phyloP scores from a whole-genome alignment of 1,140 invertebrate genomes.

The Drosophila rufa region DNA sequence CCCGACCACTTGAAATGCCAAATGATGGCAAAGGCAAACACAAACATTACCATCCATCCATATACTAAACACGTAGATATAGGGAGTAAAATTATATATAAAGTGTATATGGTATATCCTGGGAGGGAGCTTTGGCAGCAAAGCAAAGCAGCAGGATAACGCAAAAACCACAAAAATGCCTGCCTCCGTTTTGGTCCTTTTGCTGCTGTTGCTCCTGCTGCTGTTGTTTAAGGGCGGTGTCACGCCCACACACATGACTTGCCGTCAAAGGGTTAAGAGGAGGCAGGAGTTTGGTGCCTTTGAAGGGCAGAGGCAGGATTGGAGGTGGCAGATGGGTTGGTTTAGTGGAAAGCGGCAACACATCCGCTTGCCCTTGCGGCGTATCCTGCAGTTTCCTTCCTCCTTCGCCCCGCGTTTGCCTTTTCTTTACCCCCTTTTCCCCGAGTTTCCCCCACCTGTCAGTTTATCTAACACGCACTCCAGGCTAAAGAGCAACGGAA shows the following conservation, averaged over 20 bases:
- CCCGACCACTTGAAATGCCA: slow-evolving; percentile 46
- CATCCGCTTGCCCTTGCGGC: slow-evolving; percentile 80
- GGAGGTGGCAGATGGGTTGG: slow-evolving; percentile 39
- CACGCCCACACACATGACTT: slow-evolving; percentile 55
- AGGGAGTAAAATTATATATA: slow-evolving; percentile 20
- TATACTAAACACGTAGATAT: not conserved
- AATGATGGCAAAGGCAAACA: slow-evolving; percentile 33
- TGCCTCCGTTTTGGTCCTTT: slow-evolving; percentile 28
- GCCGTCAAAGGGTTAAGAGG: slow-evolving; percentile 63
- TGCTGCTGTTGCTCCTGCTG: slow-evolving; percentile 29
- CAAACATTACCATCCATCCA: not conserved
- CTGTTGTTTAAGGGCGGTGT: slow-evolving; percentile 35
- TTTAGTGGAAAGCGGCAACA: slow-evolving; percentile 53
- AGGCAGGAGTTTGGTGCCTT: not conserved
- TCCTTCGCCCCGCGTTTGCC: not conserved
- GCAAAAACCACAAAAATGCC: slow-evolving; percentile 78
- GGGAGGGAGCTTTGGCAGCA: too few relatives aligned
- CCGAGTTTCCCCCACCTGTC: slow-evolving; percentile 51
- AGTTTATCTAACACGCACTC: slow-evolving; percentile 80
- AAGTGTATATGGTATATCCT: slow-evolving; percentile 5
- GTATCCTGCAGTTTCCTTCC: slow-evolving; percentile 72
- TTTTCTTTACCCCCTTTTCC: not conserved
- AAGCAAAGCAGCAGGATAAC: slow-evolving; percentile 33
- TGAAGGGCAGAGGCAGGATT: slow-evolving; percentile 16
- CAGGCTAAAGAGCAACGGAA: slow-evolving; percentile 36